Percentiles rank a stretch among this genome's conserved stretches.
These are phyloP conservation scores for Dermolepida albohirtum DNA, from an alignment of 2,888 invertebrate species.

Conservation along the genomic window DNA sequence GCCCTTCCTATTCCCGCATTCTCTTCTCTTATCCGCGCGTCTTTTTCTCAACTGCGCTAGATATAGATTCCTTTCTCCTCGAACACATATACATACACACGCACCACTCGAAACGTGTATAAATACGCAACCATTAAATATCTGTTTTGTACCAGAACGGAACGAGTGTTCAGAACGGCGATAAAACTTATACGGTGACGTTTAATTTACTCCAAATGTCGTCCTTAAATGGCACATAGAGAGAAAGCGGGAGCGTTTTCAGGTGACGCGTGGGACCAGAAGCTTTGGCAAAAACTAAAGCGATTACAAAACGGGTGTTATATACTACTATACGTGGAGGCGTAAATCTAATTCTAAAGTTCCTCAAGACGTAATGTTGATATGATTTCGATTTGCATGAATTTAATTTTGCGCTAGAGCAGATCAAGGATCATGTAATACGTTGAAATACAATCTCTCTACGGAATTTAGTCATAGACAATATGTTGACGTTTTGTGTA, in stretches of 20 bases:
- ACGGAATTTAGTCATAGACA: too few species aligned
- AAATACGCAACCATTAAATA: too few species aligned
- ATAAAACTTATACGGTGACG: slow-evolving; percentile 28
- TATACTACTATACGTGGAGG: not conserved
- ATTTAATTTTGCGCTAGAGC: slow-evolving; percentile 6
- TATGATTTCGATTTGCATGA: slow-evolving; percentile 11
- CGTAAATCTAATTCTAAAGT: slow-evolving; percentile 28
- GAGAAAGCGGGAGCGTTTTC: not conserved
- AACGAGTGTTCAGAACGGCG: slow-evolving; percentile 1
- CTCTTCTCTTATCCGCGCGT: too few species aligned
- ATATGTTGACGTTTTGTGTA: too few species aligned
- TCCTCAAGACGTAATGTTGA: slow-evolving; percentile 6
- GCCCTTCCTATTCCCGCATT: too few species aligned
- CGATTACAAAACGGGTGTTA: slow-evolving; percentile 7
- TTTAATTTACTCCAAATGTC: slow-evolving; percentile 26
- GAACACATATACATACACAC: too few species aligned
- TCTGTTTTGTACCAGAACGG: too few species aligned
- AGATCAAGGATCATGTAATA: too few species aligned
- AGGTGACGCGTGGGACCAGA: not conserved
- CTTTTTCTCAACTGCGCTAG: too few species aligned
- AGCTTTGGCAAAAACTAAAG: slow-evolving; percentile 20
- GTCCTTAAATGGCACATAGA: slow-evolving; percentile 13
- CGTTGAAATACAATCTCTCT: too few species aligned
- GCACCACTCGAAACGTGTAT: too few species aligned
- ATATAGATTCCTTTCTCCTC: too few species aligned